Percentiles rank a stretch among this genome's conserved stretches.
Evolutionary conservation across 2,113 vertebrate species (phyloP).

Genomic region (Anhinga rufa): DNA sequence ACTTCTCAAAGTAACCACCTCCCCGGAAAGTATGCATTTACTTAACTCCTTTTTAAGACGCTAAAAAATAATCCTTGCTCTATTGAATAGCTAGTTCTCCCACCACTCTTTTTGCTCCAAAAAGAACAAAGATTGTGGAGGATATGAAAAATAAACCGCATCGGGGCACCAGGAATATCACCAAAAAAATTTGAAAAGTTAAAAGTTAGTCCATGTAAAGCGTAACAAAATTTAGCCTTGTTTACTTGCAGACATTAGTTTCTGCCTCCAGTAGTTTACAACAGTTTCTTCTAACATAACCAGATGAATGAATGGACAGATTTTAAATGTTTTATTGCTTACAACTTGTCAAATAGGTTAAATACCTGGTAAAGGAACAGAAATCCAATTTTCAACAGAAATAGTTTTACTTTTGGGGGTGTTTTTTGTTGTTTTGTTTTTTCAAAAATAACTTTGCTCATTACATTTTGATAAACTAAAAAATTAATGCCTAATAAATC

Average conservation of each 20-base stretch:
- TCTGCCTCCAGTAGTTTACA: background rate
- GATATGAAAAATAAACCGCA: background rate
- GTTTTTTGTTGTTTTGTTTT: background rate
- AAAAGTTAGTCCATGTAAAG: background rate
- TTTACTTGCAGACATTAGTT: background rate
- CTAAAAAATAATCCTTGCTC: background rate
- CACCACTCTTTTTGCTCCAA: background rate
- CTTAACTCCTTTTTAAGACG: background rate
- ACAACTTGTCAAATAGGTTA: background rate
- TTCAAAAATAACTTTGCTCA: background rate
- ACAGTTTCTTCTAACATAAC: background rate
- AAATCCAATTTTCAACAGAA: background rate
- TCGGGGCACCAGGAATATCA: background rate
- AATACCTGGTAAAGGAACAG: background rate
- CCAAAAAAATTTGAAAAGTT: background rate
- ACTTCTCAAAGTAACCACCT: background rate
- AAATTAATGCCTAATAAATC: background rate
- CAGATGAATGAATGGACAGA: constrained; percentile 38
- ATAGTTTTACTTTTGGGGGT: background rate
- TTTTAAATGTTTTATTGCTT: constrained; percentile 44
- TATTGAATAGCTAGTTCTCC: background rate
- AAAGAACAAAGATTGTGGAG: background rate
- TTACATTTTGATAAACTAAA: background rate
- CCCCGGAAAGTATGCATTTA: background rate
- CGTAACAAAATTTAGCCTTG: background rate